phyloP scores from a whole-genome alignment of 2,113 vertebrate species.

The Ia io region DNA sequence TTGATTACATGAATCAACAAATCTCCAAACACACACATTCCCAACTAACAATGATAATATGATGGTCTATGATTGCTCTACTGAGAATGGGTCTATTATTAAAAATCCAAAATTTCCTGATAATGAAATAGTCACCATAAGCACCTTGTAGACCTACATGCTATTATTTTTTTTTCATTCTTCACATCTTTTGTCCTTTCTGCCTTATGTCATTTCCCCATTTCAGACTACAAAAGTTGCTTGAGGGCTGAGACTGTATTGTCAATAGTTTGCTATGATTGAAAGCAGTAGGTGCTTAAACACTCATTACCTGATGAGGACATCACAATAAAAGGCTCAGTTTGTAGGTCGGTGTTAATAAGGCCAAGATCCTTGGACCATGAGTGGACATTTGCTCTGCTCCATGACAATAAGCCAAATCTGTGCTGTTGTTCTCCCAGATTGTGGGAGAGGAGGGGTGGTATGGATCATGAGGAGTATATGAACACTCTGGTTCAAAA shows the following conservation, averaged over 20 bases:
- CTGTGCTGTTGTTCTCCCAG: not conserved
- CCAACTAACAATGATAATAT: not conserved
- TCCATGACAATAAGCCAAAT: not conserved
- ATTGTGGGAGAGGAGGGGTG: not conserved
- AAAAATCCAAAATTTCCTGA: not conserved
- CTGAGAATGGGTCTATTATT: not conserved
- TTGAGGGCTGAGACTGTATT: conserved; percentile 64
- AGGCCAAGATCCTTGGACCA: conserved; percentile 64
- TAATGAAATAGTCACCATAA: not conserved
- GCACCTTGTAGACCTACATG: not conserved
- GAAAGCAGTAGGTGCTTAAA: conserved; percentile 67
- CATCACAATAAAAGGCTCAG: not conserved
- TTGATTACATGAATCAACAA: not conserved
- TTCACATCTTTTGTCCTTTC: conserved; percentile 14
- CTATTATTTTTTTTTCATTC: not conserved
- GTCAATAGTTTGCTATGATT: conserved; percentile 67
- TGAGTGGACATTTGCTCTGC: not conserved
- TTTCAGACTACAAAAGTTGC: conserved; percentile 14
- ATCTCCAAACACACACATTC: not conserved
- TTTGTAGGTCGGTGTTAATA: conserved; percentile 68
- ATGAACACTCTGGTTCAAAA: not conserved
- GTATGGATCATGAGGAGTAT: not conserved
- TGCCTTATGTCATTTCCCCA: conserved; percentile 19
- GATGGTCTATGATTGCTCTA: not conserved
- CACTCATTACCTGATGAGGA: conserved; percentile 53